Conservation (phyloP, 2,888 invertebrate species). For the Eupithecia centaureata region DNA sequence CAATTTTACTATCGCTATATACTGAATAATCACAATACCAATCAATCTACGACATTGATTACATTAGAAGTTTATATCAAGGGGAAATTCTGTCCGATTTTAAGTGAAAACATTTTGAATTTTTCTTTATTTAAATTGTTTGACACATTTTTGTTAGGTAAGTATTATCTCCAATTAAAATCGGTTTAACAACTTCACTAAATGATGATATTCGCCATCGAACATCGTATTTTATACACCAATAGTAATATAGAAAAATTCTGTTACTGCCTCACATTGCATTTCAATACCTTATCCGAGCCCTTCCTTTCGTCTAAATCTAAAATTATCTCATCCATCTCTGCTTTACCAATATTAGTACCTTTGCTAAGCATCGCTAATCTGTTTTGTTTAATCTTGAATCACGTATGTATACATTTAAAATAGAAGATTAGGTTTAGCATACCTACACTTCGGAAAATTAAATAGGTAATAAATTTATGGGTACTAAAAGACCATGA, state of each 20-base stretch:
- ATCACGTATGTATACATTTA: too few relatives aligned
- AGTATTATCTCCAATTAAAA: conserved; percentile 11
- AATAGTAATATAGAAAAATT: conserved; percentile 39
- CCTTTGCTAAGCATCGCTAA: too few relatives aligned
- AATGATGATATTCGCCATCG: conserved; percentile 42
- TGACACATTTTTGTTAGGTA: too few relatives aligned
- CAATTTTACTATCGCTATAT: neutral
- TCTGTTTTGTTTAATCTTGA: too few relatives aligned
- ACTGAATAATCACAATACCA: neutral
- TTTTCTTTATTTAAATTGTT: too few relatives aligned
- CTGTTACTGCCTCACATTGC: conserved; percentile 52
- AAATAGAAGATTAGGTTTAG: neutral
- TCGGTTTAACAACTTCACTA: conserved; percentile 18
- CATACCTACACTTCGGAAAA: neutral
- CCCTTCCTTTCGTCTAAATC: neutral
- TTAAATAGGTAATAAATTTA: too few relatives aligned
- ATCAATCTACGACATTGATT: conserved; percentile 10
- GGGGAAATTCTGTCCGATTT: conserved; percentile 14
- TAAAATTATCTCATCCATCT: neutral
- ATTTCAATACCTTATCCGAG: conserved; percentile 15
- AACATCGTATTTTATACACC: conserved; percentile 50
- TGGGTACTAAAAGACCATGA: too few relatives aligned
- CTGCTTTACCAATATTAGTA: too few relatives aligned
- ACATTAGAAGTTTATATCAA: conserved; percentile 6
- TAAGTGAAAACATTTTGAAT: conserved; percentile 2